Evolutionary conservation across 2,113 vertebrate genomes (phyloP).

Genomic region (Lamprotornis superbus): DNA sequence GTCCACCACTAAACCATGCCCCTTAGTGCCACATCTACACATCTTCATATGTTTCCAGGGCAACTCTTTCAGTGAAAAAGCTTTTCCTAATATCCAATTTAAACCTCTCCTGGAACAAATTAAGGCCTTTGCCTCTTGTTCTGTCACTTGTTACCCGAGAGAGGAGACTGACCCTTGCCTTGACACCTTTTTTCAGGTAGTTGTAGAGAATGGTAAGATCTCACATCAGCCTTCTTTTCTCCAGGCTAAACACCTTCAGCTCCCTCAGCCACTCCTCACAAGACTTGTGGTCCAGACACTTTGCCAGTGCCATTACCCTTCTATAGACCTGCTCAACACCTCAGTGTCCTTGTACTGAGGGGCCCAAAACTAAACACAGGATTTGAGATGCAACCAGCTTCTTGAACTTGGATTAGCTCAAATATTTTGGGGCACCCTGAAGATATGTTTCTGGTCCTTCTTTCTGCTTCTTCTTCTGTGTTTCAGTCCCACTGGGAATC

Average conservation of each 20-base stretch:
- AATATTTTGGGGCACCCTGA: neutral
- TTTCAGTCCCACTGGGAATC: neutral
- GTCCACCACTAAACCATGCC: neutral
- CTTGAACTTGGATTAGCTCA: neutral
- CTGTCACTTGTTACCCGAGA: neutral
- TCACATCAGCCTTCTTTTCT: neutral
- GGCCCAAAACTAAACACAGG: neutral
- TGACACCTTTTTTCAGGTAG: neutral
- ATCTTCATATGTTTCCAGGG: rapidly evolving
- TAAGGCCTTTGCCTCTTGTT: neutral
- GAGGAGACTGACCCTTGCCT: neutral
- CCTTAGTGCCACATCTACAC: too few species aligned
- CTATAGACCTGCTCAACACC: neutral
- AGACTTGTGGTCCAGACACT: neutral
- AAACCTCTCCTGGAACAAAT: neutral
- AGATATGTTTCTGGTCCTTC: neutral
- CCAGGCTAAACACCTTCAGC: neutral
- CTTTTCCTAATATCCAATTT: neutral
- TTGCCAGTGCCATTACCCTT: neutral
- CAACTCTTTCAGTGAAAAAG: neutral
- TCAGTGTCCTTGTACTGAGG: neutral
- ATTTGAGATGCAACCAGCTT: neutral
- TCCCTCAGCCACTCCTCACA: neutral
- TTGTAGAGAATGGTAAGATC: neutral
- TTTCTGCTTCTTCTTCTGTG: neutral